These are phyloP conservation scores for Acanthis flammea DNA, from an alignment of 2,797 vertebrate genomes.

Conservation along the genomic window DNA sequence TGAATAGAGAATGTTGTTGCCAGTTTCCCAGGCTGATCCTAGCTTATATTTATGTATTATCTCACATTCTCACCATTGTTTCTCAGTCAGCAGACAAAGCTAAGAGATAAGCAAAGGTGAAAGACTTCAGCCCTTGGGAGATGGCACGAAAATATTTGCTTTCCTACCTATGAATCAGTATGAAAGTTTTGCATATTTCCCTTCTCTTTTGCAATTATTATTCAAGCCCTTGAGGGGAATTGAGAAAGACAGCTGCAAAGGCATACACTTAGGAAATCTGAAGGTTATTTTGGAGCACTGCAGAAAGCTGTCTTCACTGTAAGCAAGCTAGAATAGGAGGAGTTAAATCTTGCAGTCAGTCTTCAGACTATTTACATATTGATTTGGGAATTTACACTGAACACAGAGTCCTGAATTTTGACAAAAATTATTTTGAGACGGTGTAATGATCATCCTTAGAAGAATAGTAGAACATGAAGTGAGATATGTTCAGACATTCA, in stretches of 20 bases:
- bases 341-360: background rate
- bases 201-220: background rate
- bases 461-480: background rate
- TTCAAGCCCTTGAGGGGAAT: background rate
- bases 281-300: background rate
- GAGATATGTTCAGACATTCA: background rate
- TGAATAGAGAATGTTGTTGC: background rate
- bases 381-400: background rate
- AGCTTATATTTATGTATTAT: background rate
- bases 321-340: background rate
- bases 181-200: constrained; percentile 5
- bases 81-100: background rate
- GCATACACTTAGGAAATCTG: background rate
- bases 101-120: background rate
- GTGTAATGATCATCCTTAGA: background rate
- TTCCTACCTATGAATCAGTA: constrained; percentile 11
- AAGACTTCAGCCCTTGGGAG: background rate
- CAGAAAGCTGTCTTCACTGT: background rate
- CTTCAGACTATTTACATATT: background rate
- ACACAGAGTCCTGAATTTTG: background rate
- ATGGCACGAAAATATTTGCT: background rate
- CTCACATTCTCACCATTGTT: background rate
- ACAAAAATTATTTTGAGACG: background rate
- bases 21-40: background rate
- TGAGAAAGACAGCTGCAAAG: background rate